phyloP scores from a whole-genome alignment of 1,140 invertebrate species.

The Dendroctonus valens region DNA sequence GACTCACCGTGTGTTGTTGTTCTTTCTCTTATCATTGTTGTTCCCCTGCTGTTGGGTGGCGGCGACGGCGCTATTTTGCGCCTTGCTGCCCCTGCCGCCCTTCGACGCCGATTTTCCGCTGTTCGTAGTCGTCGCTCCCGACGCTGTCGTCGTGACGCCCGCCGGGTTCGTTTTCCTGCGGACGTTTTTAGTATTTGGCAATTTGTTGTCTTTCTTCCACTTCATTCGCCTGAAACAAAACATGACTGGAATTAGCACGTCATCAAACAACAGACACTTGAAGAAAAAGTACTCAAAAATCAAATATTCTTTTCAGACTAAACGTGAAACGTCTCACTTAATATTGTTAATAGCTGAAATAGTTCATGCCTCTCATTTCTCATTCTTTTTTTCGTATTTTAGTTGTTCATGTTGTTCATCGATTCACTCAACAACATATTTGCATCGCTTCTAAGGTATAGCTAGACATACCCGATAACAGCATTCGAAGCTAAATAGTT shows the following conservation, averaged over 20 bases:
- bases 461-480: too few relatives aligned
- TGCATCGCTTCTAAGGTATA: too few relatives aligned
- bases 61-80: conserved; percentile 44
- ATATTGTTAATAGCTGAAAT: too few relatives aligned
- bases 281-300: not conserved
- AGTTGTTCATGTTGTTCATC: too few relatives aligned
- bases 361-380: too few relatives aligned
- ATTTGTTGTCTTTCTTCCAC: conserved; percentile 97
- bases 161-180: conserved; percentile 80
- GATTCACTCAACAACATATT: too few relatives aligned
- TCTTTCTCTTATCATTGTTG: conserved; percentile 59
- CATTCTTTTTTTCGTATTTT: too few relatives aligned
- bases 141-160: conserved; percentile 57
- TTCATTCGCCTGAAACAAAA: conserved; percentile 70
- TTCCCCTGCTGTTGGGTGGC: conserved; percentile 44
- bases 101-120: conserved; percentile 39
- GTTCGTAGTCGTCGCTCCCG: conserved; percentile 35
- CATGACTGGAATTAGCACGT: not conserved
- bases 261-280: not conserved
- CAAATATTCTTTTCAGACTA: too few relatives aligned
- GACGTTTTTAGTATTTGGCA: conserved; percentile 95
- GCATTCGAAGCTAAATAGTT: too few relatives aligned
- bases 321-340: not conserved
- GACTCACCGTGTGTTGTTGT: conserved; percentile 54
- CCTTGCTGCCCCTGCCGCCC: conserved; percentile 43